Evolutionary conservation across 2,888 invertebrate species (phyloP), one percentile per base, ranked within the genome.

Genomic region (Drepana falcataria): DNA sequence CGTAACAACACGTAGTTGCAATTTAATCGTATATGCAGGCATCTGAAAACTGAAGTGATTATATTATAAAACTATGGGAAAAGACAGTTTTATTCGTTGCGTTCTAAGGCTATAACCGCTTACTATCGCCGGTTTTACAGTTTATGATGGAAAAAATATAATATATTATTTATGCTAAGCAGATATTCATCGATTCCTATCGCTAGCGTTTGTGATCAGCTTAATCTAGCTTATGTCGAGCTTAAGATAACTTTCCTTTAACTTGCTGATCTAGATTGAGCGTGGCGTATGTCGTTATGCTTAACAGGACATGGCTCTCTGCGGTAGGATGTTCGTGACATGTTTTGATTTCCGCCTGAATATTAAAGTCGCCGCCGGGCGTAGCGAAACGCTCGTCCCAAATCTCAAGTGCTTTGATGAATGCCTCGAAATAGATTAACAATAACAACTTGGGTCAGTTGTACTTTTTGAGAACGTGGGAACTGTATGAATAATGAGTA

Each of bases 331-430:
- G 59, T 55, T 75, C 73, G 73, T 79, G 79, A 76, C 73, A 76
- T 73, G 73, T 77, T 75, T 73, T 70, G 70, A 68, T 77, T 79
- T 78, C 78, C 74, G 74, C 53, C 56, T 63, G 65, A 65, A 44
- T 9, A 44, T 44, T 73, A 64, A 65, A 71, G 64, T 56, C 59
- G 48, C 52, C 52, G 60, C 55, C 58, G 21, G 21, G 21, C 56
- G 55, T 64, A 59, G 59, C 60, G 53, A 53, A 59, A 61, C 59
- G 59, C 59, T 62, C 56, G 69, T 54, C 61, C 66, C 61, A 65
- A 69, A 68, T 66, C 61, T 58, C 37, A 52, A 55, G 40, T 54
- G 47, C 52, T 48, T 44, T 44, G 44, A 44, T 35, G 51, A 55
- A 35, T 54, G 47, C 49, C 40, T 41, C 51, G 2, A 40, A 51